Conservation (phyloP, 1,140 invertebrate species). For the Andricus grossulariae region DNA sequence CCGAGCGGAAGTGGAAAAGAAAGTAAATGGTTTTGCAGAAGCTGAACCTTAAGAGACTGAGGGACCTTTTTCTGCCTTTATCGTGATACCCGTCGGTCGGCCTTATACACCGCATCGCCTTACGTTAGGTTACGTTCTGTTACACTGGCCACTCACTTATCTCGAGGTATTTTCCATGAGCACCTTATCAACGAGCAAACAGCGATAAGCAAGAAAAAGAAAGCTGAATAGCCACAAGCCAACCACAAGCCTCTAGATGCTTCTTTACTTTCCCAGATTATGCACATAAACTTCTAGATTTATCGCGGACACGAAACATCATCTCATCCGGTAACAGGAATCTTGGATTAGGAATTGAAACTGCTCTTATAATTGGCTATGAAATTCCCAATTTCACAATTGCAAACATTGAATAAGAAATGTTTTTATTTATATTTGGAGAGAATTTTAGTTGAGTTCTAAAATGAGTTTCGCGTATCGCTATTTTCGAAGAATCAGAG, state of each 20-base stretch:
- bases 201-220: slow-evolving; percentile 45
- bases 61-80: slow-evolving; percentile 18
- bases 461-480: not conserved
- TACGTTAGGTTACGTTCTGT: slow-evolving; percentile 36
- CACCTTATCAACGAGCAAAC: slow-evolving; percentile 57
- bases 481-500: slow-evolving; percentile 39
- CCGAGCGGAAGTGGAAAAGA: not conserved
- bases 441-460: too few species aligned
- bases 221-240: not conserved
- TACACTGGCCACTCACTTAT: slow-evolving; percentile 41
- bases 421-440: too few species aligned
- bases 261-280: too few species aligned
- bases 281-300: too few species aligned
- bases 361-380: too few species aligned
- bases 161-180: slow-evolving; percentile 49
- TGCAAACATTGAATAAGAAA: too few species aligned
- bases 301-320: too few species aligned
- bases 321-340: too few species aligned
- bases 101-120: slow-evolving; percentile 27
- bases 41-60: slow-evolving; percentile 15
- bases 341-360: too few species aligned
- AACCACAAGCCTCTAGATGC: too few species aligned
- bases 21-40: slow-evolving; percentile 11
- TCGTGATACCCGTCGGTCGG: slow-evolving; percentile 13
- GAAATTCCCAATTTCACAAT: too few species aligned